Evolutionary conservation across 2,113 vertebrate genomes (phyloP).

Genomic region (Xiphorhynchus elegans): DNA sequence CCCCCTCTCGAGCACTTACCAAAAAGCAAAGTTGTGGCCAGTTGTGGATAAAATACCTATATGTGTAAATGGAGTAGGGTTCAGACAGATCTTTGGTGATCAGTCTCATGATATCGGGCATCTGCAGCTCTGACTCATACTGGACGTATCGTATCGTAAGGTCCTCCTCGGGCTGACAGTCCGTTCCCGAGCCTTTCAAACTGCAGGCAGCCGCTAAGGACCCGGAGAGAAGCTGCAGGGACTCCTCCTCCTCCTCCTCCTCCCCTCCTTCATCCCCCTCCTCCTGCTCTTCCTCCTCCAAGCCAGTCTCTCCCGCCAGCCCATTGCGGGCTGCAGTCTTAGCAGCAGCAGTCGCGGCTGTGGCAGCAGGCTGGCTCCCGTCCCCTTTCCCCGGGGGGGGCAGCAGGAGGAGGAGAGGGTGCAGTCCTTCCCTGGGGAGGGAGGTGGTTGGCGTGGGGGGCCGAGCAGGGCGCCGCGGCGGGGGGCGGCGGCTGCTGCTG

Average conservation of each 20-base stretch:
- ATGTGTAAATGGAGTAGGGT: conserved; percentile 99
- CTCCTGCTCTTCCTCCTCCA: conserved; percentile 65
- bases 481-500: conserved; percentile 19
- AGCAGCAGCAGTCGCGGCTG: conserved; percentile 60
- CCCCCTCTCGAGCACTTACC: conserved; percentile 83
- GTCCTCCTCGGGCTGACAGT: conserved; percentile 79
- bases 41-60: conserved; percentile 99
- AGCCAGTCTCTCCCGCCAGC: conserved; percentile 71
- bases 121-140: conserved; percentile 98
- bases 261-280: conserved; percentile 66
- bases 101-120: conserved; percentile 99
- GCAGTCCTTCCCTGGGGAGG: conserved; percentile 78
- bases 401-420: conserved; percentile 59
- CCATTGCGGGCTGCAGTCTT: conserved; percentile 77
- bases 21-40: conserved; percentile 99
- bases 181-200: conserved; percentile 74
- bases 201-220: conserved; percentile 75
- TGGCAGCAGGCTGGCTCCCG: conserved; percentile 51
- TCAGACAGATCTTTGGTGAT: conserved; percentile 99
- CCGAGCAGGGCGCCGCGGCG: conserved; percentile 44
- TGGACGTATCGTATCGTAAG: conserved; percentile 93
- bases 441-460: conserved; percentile 57
- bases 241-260: conserved; percentile 53
- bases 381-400: conserved; percentile 38
- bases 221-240: conserved; percentile 73